Evolutionary conservation across 1,140 invertebrate species (phyloP).

Genomic region (Pseudomyrmex gracilis): DNA sequence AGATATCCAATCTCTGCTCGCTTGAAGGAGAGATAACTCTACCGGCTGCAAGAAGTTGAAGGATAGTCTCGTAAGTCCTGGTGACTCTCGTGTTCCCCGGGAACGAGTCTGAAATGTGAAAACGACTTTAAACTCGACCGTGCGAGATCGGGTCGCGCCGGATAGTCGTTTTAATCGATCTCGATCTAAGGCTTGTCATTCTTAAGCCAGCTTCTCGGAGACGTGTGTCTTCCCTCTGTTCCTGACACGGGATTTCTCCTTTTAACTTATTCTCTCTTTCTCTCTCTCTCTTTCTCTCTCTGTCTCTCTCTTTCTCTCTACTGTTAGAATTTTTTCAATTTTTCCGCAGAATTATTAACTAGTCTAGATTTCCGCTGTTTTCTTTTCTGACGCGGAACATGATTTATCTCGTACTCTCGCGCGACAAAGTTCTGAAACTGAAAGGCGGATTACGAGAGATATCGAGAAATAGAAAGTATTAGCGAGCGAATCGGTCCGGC

Average conservation of each 20-base stretch:
- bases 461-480: neutral
- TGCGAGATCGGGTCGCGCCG: neutral
- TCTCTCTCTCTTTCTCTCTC: neutral
- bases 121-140: conserved; percentile 22
- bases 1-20: conserved; percentile 38
- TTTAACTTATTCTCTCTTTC: neutral
- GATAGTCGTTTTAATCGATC: conserved; percentile 45
- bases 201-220: conserved; percentile 40
- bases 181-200: conserved; percentile 45
- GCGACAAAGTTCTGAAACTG: conserved; percentile 31
- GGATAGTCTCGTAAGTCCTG: conserved; percentile 44
- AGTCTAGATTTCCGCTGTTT: neutral
- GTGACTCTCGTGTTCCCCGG: neutral
- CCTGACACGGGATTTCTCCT: conserved; percentile 20
- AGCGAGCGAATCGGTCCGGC: conserved; percentile 29
- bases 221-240: conserved; percentile 43
- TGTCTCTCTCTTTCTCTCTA: neutral
- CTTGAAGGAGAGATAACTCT: conserved; percentile 3
- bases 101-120: neutral
- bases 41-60: conserved; percentile 41
- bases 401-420: conserved; percentile 41
- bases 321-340: conserved; percentile 66
- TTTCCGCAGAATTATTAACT: conserved; percentile 59
- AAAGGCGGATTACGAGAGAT: conserved; percentile 32
- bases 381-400: conserved; percentile 11